phyloP scores from a whole-genome alignment of 2,888 invertebrate species.

The Spodoptera exigua region DNA sequence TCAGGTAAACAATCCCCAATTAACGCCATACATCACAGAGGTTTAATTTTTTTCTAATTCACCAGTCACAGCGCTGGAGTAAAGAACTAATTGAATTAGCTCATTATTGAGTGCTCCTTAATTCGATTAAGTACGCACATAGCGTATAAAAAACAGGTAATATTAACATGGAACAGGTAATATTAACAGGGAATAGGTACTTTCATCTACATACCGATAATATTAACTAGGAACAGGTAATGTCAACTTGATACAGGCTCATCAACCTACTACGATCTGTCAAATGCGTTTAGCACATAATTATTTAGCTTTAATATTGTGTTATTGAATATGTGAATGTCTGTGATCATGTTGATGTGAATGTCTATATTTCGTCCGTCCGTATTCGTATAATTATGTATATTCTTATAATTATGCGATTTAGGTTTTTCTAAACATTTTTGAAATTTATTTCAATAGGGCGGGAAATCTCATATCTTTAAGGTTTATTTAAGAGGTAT shows the following conservation, averaged over 20 bases:
- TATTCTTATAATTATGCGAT: no score
- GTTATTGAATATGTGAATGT: no score
- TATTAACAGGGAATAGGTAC: no score
- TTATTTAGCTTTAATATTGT: no score
- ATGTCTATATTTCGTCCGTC: no score
- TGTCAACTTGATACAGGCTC: no score
- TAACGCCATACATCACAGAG: slow-evolving; percentile 18
- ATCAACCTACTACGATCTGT: no score
- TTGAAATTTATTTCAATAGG: slow-evolving; percentile 21
- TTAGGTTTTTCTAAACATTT: slow-evolving; percentile 31
- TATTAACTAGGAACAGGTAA: slow-evolving; percentile 16
- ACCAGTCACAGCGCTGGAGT: slow-evolving; percentile 20
- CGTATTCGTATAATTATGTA: no score
- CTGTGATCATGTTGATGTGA: no score
- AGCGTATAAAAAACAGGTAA: slow-evolving; percentile 16
- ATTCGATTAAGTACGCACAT: slow-evolving; percentile 63
- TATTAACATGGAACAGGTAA: slow-evolving; percentile 20
- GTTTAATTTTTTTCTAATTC: slow-evolving; percentile 39
- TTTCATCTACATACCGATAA: no score
- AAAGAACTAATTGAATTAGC: slow-evolving; percentile 66
- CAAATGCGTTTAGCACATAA: no score
- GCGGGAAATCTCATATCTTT: slow-evolving; percentile 12
- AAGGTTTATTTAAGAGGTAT: background rate
- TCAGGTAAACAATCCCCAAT: slow-evolving; percentile 53
- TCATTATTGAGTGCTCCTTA: slow-evolving; percentile 63